Evolutionary conservation across 1,140 invertebrate species (phyloP), one percentile per base, ranked within the genome.

Genomic region (Rhagoletis pomonella): DNA sequence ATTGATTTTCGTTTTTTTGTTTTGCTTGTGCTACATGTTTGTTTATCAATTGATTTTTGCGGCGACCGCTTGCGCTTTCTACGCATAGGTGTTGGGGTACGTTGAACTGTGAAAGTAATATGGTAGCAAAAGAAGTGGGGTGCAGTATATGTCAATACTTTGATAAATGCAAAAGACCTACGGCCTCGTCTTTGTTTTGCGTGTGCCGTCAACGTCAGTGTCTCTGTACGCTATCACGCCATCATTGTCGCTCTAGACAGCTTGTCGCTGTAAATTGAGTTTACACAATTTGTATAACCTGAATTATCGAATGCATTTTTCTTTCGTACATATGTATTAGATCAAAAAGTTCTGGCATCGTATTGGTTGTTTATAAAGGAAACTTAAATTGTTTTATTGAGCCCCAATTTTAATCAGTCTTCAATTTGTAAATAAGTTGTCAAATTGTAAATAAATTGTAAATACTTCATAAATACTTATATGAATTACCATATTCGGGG

Each of bases 1-100:
- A 85, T 85, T 85, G 84, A 85, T 85, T 85, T 62, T 85, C n/a
- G 19, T 65, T 65, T 39, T 42, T 86, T 67, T 86, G 65, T 86
- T 64, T 64, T 86, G 19, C 7, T 67, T 86, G n/a, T 55, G 59
- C 47, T 86, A 47, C 67, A 50, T 50, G 14, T 86, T 50, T 86
- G 44, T 65, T 64, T 50, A 86, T 65, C 60, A 67, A 67, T 86
- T 64, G 59, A 65, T 64, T 86, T 86, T 81, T 81, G 73, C 73
- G 73, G 73, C 42, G 59, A 14, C 6, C 62, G 88, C 84, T 47
- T 86, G 29, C 65, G 50, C 62, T 81, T 55, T 81, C 73, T 81
- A 81, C 47, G 73, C 73, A 81, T 55, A 81, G 73, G 73, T 55
- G 73, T 81, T 55, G 29, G 73, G 5, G 73, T 81, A 81, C 73